Base-by-base conservation (phyloP, 2,888 invertebrate species). In the Aphodius granarius region DNA sequence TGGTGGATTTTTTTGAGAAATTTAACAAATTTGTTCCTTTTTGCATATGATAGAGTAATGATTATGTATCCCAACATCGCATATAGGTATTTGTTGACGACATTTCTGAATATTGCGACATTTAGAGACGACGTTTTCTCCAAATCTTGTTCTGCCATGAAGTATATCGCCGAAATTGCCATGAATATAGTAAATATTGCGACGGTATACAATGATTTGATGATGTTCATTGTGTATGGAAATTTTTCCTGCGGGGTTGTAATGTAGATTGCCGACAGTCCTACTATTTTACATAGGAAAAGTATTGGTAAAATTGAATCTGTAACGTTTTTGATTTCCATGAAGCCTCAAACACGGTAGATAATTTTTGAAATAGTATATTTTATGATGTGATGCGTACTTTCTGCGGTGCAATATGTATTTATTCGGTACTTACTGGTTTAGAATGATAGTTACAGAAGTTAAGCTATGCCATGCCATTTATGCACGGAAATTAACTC, bases 1-100 rank as follows among this genome's bases (percentile, higher is more conserved):
- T 66, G 66, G 16, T n/a, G 73, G 20, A 76, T 63, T n/a, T 62
- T 62, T 23, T 63, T 64, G 43, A 72, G 71, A 43, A 76, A 78
- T 71, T 6, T 20, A n/a, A 72, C 72, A 3, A 70, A 15, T 71
- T 76, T 74, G 13, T 73, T 20, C 9, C 71, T 17, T 64, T 71
- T 19, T 2, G 70, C 20, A n/a, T 72, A 74, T 3, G 76, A 66
- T 15, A 76, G 71, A 9, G 63, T 21, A 3, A 78, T 68, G 71
- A 71, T 75, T 0, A 74, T 66, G n/a, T 63, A 63, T 17, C 78
- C 78, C n/a, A 78, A 43, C 15, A 74, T 19, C 5, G 63, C 68
- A 18, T 73, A 74, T 15, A 78, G 65, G 21, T 78, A 76, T 21
- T 76, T 76, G 17, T 74, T 72, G 1, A 77, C 77, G 5, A 77